phyloP scores from a whole-genome alignment of 2,797 vertebrate species.

The Ctenochaetus hawaiiensis region DNA sequence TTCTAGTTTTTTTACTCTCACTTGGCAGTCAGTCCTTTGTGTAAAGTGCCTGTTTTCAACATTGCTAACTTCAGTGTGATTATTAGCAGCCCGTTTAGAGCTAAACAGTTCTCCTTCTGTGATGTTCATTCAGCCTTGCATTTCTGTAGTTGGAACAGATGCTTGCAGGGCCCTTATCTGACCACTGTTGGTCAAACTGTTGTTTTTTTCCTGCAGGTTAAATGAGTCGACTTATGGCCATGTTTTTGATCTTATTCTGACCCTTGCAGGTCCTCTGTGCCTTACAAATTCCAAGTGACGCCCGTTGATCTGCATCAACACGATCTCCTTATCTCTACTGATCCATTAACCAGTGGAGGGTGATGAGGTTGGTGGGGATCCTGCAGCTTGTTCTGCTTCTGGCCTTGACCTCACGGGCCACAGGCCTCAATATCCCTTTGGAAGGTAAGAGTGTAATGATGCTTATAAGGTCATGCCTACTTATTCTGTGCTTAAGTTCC shows the following conservation, averaged over 20 bases:
- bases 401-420: conserved; percentile 62
- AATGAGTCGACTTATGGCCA: not conserved
- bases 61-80: conserved; percentile 8
- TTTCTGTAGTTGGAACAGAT: conserved; percentile 29
- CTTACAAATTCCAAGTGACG: conserved; percentile 57
- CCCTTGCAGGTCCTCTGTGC: conserved; percentile 65
- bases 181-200: not conserved
- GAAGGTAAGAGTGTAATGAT: conserved; percentile 70
- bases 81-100: not conserved
- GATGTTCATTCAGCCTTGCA: conserved; percentile 4
- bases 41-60: conserved; percentile 9
- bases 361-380: conserved; percentile 77
- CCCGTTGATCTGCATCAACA: conserved; percentile 51
- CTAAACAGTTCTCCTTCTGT: conserved; percentile 12
- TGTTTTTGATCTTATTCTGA: not conserved
- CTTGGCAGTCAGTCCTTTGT: not conserved
- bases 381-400: conserved; percentile 75
- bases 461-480: not conserved
- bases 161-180: not conserved
- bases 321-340: conserved; percentile 38
- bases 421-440: conserved; percentile 76
- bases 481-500: not conserved
- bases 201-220: not conserved
- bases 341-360: conserved; percentile 48
- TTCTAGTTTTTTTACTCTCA: conserved; percentile 13